Percentiles rank a stretch among this genome's conserved stretches.
Evolutionary conservation across 2,797 vertebrate genomes (phyloP).

Genomic region (Chloroceryle amazona): DNA sequence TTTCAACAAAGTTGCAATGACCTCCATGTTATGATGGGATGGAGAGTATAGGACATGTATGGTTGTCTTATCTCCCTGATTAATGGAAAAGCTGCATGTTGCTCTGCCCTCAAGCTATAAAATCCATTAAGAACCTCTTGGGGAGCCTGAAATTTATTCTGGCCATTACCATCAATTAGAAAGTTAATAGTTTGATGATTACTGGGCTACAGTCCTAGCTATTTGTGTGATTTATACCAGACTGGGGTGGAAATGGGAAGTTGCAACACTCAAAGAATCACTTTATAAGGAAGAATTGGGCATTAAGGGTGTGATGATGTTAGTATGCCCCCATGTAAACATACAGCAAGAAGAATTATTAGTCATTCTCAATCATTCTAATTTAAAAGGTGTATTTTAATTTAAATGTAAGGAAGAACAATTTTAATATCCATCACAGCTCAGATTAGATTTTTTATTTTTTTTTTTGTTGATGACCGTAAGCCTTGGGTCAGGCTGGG

Average conservation of each 20-base stretch:
- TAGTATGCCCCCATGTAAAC: background rate
- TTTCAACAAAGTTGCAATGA: background rate
- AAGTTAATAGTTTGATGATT: constrained; percentile 66
- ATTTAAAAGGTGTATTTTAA: constrained; percentile 14
- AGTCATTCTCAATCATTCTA: background rate
- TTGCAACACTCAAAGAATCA: background rate
- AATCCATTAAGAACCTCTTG: constrained; percentile 67
- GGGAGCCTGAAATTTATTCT: constrained; percentile 68
- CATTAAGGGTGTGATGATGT: background rate
- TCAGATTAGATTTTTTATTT: background rate
- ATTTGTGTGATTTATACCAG: constrained; percentile 60
- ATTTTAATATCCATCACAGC: background rate
- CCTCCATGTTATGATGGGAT: background rate
- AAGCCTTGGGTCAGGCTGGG: background rate
- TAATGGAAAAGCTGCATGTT: constrained; percentile 47
- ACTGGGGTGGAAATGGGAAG: background rate
- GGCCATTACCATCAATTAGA: constrained; percentile 67
- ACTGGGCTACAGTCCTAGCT: constrained; percentile 42
- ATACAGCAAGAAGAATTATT: background rate
- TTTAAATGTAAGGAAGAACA: background rate
- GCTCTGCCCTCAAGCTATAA: constrained; percentile 53
- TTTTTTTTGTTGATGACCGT: background rate
- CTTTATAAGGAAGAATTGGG: constrained; percentile 20
- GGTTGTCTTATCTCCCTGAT: constrained; percentile 45
- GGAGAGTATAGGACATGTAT: background rate